These are phyloP conservation scores for Neomonachus schauinslandi DNA, from an alignment of 2,113 vertebrate species.

Conservation along the genomic window DNA sequence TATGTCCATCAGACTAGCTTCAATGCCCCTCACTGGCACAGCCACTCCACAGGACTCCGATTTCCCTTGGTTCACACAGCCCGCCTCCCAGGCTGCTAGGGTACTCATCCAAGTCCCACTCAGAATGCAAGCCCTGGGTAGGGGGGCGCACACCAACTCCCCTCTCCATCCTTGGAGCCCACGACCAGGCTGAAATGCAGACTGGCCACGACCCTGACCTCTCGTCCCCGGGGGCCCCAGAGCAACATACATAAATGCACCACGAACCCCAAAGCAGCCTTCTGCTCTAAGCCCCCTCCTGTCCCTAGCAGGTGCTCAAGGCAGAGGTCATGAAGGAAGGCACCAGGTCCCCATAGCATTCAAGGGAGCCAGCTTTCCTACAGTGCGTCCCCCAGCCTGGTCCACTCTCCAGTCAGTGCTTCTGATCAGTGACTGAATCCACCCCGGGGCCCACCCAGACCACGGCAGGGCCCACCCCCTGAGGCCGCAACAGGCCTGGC, in stretches of 20 bases:
- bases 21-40: no score
- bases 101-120: background rate
- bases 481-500: background rate
- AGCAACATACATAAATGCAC: background rate
- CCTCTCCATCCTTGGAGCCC: background rate
- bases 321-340: background rate
- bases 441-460: background rate
- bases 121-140: background rate
- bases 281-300: background rate
- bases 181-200: background rate
- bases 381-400: fast-evolving
- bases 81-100: background rate
- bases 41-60: background rate
- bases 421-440: background rate
- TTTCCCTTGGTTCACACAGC: background rate
- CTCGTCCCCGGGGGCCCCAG: background rate
- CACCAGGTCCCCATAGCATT: background rate
- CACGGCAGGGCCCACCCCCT: background rate
- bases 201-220: background rate
- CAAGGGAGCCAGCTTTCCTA: background rate
- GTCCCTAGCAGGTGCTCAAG: background rate
- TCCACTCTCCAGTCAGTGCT: background rate
- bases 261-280: background rate
- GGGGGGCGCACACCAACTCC: fast-evolving
- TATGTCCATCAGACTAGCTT: background rate